These are phyloP conservation scores for Tromatobia lineatoria DNA, from an alignment of 2,888 invertebrate genomes.

Conservation along the genomic window DNA sequence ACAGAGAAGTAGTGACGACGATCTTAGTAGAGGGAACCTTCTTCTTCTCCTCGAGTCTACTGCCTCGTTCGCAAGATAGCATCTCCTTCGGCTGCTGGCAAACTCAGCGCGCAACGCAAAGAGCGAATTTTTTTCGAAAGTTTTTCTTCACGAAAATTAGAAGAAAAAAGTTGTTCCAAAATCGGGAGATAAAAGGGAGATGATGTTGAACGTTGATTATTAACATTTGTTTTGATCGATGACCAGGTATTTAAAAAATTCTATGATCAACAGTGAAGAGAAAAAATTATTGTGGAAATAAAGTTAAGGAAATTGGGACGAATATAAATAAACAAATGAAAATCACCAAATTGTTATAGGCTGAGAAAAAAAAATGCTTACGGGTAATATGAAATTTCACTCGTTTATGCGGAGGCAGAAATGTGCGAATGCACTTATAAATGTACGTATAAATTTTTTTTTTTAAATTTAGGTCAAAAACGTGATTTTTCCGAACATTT, in stretches of 20 bases:
- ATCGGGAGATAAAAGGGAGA: neutral
- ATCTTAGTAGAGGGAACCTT: slow-evolving; percentile 39
- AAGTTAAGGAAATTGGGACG: too few relatives aligned
- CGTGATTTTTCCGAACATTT: too few relatives aligned
- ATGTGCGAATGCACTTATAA: too few relatives aligned
- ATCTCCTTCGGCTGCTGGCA: slow-evolving; percentile 65
- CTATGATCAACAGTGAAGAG: too few relatives aligned
- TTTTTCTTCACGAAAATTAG: neutral
- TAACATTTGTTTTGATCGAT: too few relatives aligned
- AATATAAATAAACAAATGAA: neutral
- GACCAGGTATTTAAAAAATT: too few relatives aligned
- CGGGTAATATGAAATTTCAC: neutral
- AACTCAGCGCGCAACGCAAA: neutral
- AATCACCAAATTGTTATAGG: neutral
- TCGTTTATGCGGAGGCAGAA: neutral
- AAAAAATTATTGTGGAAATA: neutral
- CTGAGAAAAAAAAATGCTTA: neutral
- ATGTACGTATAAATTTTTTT: too few relatives aligned
- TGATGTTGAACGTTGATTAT: neutral
- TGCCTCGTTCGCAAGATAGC: slow-evolving; percentile 72
- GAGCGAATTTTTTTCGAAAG: neutral
- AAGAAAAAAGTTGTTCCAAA: neutral
- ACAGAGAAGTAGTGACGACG: slow-evolving; percentile 40
- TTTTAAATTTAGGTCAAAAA: too few relatives aligned
- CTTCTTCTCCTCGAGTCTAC: slow-evolving; percentile 58